These are phyloP conservation scores for Alouatta palliata DNA, from an alignment of 2,113 vertebrate species.

Conservation along the genomic window DNA sequence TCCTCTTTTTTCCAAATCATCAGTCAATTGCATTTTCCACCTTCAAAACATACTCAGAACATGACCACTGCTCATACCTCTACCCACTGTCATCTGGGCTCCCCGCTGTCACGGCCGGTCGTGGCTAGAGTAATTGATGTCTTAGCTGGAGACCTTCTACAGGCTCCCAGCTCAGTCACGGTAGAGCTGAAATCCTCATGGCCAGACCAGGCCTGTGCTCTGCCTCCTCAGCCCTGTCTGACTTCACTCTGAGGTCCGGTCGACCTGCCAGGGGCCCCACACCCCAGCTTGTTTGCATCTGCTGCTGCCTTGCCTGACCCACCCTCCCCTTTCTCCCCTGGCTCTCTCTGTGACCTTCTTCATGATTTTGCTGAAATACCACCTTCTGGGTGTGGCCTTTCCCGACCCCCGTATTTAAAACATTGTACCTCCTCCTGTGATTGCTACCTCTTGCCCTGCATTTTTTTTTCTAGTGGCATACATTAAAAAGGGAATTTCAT, in stretches of 20 bases:
- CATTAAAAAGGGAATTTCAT: background rate
- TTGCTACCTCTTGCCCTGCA: background rate
- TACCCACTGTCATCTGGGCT: background rate
- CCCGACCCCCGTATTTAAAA: background rate
- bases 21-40: background rate
- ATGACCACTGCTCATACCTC: background rate
- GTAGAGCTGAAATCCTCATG: background rate
- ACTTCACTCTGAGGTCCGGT: background rate
- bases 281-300: background rate
- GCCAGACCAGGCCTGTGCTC: accelerated
- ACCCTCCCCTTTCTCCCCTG: background rate
- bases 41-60: background rate
- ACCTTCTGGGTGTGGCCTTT: background rate
- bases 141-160: background rate
- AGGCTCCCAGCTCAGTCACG: background rate
- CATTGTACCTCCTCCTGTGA: background rate
- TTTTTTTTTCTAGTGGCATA: background rate
- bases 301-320: background rate
- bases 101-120: background rate
- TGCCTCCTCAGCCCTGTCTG: background rate
- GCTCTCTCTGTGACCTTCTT: background rate
- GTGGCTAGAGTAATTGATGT: background rate
- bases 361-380: background rate
- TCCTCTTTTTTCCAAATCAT: background rate
- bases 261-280: background rate